Evolutionary conservation across 2,797 vertebrate species (phyloP).

Genomic region (Poecilia picta): DNA sequence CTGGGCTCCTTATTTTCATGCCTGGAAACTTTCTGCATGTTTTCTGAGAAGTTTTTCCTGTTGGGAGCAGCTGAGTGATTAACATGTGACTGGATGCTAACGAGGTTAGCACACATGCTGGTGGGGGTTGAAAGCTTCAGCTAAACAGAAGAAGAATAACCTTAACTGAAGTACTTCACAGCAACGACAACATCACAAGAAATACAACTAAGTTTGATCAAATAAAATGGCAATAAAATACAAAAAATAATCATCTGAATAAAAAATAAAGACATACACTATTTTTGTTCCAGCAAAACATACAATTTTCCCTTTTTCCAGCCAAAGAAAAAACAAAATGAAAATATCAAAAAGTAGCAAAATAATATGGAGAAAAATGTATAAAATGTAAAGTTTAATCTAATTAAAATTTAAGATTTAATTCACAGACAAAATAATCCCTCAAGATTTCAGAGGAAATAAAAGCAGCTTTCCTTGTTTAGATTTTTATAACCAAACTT

Average conservation of each 20-base stretch:
- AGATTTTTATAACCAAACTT: too few species aligned
- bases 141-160: not conserved
- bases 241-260: not conserved
- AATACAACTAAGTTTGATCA: too few species aligned
- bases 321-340: not conserved
- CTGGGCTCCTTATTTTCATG: not conserved
- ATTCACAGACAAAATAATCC: not conserved
- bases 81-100: slow-evolving; percentile 38
- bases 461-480: not conserved
- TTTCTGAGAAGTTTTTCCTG: slow-evolving; percentile 14
- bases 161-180: too few species aligned
- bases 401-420: not conserved
- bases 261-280: too few species aligned
- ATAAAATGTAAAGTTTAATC: not conserved
- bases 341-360: not conserved
- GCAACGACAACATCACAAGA: too few species aligned
- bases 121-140: not conserved
- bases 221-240: not conserved
- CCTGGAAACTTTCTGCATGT: not conserved
- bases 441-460: not conserved
- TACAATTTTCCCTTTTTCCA: not conserved
- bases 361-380: not conserved
- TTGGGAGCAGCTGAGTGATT: slow-evolving; percentile 27
- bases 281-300: too few species aligned
- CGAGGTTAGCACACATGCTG: slow-evolving; percentile 24